Percentiles rank a stretch among this genome's conserved stretches.
Conservation (phyloP, 2,113 vertebrate genomes). For the Pterophyllum scalare region DNA sequence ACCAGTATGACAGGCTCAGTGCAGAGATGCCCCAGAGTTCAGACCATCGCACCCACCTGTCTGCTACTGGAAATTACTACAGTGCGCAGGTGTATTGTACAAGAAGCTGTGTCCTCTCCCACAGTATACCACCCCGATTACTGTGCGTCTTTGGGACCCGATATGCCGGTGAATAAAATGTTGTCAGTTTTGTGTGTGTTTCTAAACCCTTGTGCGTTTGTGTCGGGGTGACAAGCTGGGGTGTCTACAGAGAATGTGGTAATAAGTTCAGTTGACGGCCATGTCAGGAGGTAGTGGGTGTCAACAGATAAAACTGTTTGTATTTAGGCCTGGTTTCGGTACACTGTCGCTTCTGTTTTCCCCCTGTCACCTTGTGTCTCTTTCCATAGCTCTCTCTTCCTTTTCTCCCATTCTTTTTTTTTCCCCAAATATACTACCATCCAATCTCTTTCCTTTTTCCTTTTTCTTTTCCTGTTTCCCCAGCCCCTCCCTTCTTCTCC, state of each 20-base stretch:
- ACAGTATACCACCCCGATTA: constrained; percentile 1
- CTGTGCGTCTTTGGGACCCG: constrained; percentile 3
- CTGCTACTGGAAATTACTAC: constrained; percentile 51
- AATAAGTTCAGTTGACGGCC: constrained; percentile 74
- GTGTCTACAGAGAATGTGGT: constrained; percentile 60
- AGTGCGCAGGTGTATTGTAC: constrained; percentile 28
- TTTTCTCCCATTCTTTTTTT: constrained; percentile 14
- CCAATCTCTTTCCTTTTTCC: constrained; percentile 35
- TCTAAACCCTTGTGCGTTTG: constrained; percentile 25
- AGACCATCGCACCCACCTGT: constrained; percentile 52
- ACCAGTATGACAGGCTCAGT: constrained; percentile 52
- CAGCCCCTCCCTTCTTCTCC: constrained; percentile 23
- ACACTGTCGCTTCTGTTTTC: constrained; percentile 63
- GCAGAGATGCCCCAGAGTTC: constrained; percentile 54
- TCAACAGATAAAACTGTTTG: constrained; percentile 79
- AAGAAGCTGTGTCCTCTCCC: constrained; percentile 17
- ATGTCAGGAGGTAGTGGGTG: constrained; percentile 73
- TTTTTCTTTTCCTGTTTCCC: constrained; percentile 8
- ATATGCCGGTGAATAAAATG: constrained; percentile 38
- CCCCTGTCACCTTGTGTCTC: constrained; percentile 62
- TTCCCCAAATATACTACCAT: not conserved
- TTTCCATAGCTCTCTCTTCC: constrained; percentile 43
- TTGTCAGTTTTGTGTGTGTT: constrained; percentile 29
- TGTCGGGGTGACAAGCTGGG: constrained; percentile 57
- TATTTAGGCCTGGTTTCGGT: constrained; percentile 63